A percentile compares a stretch with the other conserved stretches of the same genome.
Conservation (phyloP, 2,888 invertebrate genomes). For the Scaptomyza reducta region DNA sequence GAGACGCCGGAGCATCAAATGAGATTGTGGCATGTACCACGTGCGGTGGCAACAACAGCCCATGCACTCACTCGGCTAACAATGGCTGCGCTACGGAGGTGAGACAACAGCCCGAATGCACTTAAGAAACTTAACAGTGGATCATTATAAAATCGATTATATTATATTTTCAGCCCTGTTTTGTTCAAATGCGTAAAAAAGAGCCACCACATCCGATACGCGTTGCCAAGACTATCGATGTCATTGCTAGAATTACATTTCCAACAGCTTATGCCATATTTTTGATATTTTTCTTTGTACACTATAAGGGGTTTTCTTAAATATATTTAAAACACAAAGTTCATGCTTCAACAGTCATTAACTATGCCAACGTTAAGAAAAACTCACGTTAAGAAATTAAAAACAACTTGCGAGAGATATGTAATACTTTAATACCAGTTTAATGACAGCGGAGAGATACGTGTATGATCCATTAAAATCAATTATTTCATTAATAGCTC, state of each 20-base stretch:
- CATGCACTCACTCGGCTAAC: conserved; percentile 94
- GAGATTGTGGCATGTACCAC: conserved; percentile 94
- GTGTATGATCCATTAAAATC: too few species aligned
- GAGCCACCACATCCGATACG: conserved; percentile 96
- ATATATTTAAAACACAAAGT: conserved; percentile 38
- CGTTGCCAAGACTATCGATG: conserved; percentile 97
- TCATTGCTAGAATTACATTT: conserved; percentile 96
- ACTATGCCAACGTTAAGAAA: conserved; percentile 16
- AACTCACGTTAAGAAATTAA: conserved; percentile 26
- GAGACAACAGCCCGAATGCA: conserved; percentile 36
- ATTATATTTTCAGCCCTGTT: conserved; percentile 88
- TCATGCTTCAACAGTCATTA: conserved; percentile 48
- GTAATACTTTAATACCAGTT: conserved; percentile 1
- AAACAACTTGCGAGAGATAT: conserved; percentile 6
- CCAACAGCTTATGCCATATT: conserved; percentile 96
- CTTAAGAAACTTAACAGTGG: neutral
- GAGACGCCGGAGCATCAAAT: conserved; percentile 91
- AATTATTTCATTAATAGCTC: too few species aligned
- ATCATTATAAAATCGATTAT: neutral
- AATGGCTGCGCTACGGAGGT: conserved; percentile 94
- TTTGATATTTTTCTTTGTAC: conserved; percentile 97
- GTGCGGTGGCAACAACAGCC: conserved; percentile 86
- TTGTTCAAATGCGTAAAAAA: conserved; percentile 94
- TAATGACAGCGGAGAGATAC: neutral
- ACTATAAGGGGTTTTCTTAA: conserved; percentile 92